Percentiles rank a stretch among this genome's conserved stretches.
phyloP scores from a whole-genome alignment of 2,797 vertebrate genomes.

The Danio kyathit region DNA sequence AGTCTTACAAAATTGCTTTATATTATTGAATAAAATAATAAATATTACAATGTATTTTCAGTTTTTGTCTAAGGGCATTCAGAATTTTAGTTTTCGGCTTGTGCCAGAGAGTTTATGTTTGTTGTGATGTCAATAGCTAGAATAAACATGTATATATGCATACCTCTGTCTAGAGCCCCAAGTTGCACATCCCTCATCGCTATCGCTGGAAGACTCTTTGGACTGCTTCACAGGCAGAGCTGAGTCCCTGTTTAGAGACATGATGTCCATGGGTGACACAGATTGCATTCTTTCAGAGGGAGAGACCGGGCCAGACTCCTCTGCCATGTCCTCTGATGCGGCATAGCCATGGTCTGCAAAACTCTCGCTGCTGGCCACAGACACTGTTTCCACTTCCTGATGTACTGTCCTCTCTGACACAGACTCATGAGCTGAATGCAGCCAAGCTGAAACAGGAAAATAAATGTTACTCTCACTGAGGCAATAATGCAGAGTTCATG shows the following conservation, averaged over 20 bases:
- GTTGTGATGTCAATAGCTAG: too few species aligned
- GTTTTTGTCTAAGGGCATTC: too few species aligned
- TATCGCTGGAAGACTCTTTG: slow-evolving; percentile 78
- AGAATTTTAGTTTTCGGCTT: too few species aligned
- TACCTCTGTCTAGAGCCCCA: slow-evolving; percentile 79
- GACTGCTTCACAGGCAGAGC: slow-evolving; percentile 42
- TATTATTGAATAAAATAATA: too few species aligned
- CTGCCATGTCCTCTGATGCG: slow-evolving; percentile 77
- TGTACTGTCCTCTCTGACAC: slow-evolving; percentile 59
- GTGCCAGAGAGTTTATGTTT: too few species aligned
- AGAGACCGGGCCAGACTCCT: slow-evolving; percentile 80
- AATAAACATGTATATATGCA: not conserved
- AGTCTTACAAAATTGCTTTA: too few species aligned
- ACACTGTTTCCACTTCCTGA: slow-evolving; percentile 69
- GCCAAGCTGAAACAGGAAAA: slow-evolving; percentile 70
- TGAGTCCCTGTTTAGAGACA: slow-evolving; percentile 67
- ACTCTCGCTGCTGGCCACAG: slow-evolving; percentile 76
- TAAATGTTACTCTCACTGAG: not conserved
- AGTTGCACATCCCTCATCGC: slow-evolving; percentile 79
- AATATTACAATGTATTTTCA: too few species aligned
- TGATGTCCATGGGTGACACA: slow-evolving; percentile 81
- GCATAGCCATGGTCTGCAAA: slow-evolving; percentile 80
- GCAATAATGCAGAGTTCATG: not conserved
- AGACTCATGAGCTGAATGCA: slow-evolving; percentile 64
- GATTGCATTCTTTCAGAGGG: slow-evolving; percentile 83